These are phyloP conservation scores for Nannospalax galili DNA, from an alignment of 2,113 vertebrate species.

Conservation along the genomic window DNA sequence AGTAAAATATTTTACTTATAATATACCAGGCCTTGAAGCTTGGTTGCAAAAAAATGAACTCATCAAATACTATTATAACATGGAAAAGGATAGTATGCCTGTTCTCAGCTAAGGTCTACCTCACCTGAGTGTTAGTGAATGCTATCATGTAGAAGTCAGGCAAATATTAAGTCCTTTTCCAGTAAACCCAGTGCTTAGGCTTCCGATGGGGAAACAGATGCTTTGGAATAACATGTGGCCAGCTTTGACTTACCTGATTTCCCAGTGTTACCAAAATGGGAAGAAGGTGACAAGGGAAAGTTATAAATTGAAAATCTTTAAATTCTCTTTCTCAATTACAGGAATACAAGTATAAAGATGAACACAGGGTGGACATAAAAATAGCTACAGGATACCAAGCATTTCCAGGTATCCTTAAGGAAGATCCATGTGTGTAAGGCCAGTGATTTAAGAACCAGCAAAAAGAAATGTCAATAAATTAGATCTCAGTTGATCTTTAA, in stretches of 20 bases:
- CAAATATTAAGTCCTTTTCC: not conserved
- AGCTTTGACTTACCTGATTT: conserved; percentile 11
- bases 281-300: not conserved
- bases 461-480: not conserved
- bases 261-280: not conserved
- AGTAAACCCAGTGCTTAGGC: not conserved
- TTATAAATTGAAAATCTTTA: too few species aligned
- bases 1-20: not conserved
- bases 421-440: not conserved
- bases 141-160: not conserved
- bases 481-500: not conserved
- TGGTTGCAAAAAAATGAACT: conserved; percentile 30
- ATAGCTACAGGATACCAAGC: not conserved
- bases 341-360: not conserved
- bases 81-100: not conserved
- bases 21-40: not conserved
- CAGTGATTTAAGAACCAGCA: not conserved
- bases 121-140: not conserved
- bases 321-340: not conserved
- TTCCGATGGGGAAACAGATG: not conserved
- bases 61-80: not conserved
- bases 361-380: not conserved
- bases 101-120: not conserved
- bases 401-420: not conserved
- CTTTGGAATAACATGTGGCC: conserved; percentile 41